phyloP scores from a whole-genome alignment of 1,140 invertebrate species.

The Drosophila eugracilis region DNA sequence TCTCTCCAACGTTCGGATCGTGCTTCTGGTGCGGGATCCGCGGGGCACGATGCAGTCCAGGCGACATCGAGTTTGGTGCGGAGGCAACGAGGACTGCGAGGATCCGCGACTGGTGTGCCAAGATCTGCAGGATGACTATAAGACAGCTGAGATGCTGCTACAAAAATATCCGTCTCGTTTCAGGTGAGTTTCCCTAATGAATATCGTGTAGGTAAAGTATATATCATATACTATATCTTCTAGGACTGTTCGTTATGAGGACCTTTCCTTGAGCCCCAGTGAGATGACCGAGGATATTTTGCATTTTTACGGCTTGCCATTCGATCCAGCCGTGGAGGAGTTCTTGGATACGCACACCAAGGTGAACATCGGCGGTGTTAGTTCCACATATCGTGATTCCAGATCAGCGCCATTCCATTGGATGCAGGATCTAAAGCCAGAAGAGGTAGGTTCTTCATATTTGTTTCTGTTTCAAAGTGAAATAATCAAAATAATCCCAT shows the following conservation, averaged over 20 bases:
- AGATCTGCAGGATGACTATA: conserved; percentile 93
- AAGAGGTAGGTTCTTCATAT: conserved; percentile 86
- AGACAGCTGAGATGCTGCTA: conserved; percentile 89
- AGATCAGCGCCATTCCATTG: conserved; percentile 93
- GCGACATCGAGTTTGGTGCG: conserved; percentile 93
- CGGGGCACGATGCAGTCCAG: conserved; percentile 94
- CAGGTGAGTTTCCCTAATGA: conserved; percentile 87
- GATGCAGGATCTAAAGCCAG: conserved; percentile 90
- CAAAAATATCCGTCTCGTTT: conserved; percentile 90
- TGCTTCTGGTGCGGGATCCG: conserved; percentile 93
- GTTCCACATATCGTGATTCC: conserved; percentile 93
- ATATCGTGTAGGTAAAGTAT: no score
- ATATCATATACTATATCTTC: conserved; percentile 44
- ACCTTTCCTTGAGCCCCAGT: conserved; percentile 91
- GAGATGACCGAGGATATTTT: conserved; percentile 89
- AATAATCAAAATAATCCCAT: not conserved
- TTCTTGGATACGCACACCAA: conserved; percentile 94
- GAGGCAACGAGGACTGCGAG: conserved; percentile 92
- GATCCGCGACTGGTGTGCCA: conserved; percentile 91
- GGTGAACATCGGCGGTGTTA: conserved; percentile 91
- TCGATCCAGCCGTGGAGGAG: conserved; percentile 88
- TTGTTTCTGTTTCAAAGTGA: not conserved
- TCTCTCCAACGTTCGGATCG: conserved; percentile 89
- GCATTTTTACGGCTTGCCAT: conserved; percentile 90
- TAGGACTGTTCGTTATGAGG: conserved; percentile 93